Evolutionary conservation across 2,888 invertebrate species (phyloP), one percentile per base, ranked within the genome.

Genomic region (Himalopsyche tibetana): DNA sequence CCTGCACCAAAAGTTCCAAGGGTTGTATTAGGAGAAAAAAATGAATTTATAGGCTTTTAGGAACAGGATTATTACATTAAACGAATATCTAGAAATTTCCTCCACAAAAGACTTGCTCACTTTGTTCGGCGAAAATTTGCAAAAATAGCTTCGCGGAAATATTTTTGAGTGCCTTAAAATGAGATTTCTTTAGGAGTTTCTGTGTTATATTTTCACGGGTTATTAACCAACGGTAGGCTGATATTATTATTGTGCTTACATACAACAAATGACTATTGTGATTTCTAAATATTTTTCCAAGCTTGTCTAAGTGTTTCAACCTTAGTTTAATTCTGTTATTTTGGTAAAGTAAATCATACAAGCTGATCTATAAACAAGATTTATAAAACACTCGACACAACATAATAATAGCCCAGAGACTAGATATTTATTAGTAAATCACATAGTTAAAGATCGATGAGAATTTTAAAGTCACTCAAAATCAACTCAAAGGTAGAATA

Each of bases 81-180:
- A 63, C 63, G 63, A 63, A 63, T 63, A 63, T 19, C 63, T 63
- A 8, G 63, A 19, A 63, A 63, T 19, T 63, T 63, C 63, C n/a
- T 19, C 15, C 28, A 19, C 63, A 63, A 63, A 63, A 4, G 63
- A 28, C 63, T 28, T 6, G 63, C 5, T 63, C 28, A 63, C 19
- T 63, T 63, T 63, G 19, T 63, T 63, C 63, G 63, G 63, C 63
- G 63, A 4, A 63, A 63, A 63, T 63, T 4, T 63, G 63, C 63
- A 63, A 63, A 63, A 63, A 63, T 56, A 56, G 17, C 56, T 56
- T 56, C n/a, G 56, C 56, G 17, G 56, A 56, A 55, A 56, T 28
- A 11, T 63, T 19, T 51, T 15, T 5, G 63, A 63, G 63, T 63
- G 63, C 63, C 63, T 28, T 9, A 28, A 63, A 63, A 63, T 63